Evolutionary conservation across 2,888 invertebrate genomes (phyloP).

Genomic region (Scaeva pyrastri): DNA sequence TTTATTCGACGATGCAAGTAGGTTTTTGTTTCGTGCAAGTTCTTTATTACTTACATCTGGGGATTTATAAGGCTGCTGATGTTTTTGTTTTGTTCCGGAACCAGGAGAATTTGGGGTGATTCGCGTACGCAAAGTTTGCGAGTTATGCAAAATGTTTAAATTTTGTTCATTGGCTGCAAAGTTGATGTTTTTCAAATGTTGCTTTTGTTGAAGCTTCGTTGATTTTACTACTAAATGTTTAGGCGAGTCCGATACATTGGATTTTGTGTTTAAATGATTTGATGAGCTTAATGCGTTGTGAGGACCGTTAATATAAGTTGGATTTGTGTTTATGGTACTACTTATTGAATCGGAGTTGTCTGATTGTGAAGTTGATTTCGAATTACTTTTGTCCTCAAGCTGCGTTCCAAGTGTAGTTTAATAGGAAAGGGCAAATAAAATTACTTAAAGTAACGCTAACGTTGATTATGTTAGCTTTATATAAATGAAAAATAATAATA

Average conservation of each 20-base stretch:
- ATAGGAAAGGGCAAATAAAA: conserved; percentile 55
- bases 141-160: background rate
- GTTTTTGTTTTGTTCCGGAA: conserved; percentile 53
- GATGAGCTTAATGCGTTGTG: conserved; percentile 45
- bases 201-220: conserved; percentile 52
- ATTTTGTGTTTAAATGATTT: conserved; percentile 40
- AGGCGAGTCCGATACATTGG: conserved; percentile 52
- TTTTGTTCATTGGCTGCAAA: conserved; percentile 53
- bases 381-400: conserved; percentile 67
- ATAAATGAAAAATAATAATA: background rate
- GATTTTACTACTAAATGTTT: conserved; percentile 8
- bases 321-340: conserved; percentile 48
- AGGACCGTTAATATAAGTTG: conserved; percentile 31
- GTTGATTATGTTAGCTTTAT: conserved; percentile 32
- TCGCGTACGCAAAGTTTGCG: conserved; percentile 7
- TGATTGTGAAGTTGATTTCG: conserved; percentile 63
- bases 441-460: conserved; percentile 45
- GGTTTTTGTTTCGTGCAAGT: conserved; percentile 42
- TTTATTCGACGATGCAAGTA: conserved; percentile 60
- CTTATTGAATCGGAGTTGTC: conserved; percentile 68
- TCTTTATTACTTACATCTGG: conserved; percentile 72
- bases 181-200: conserved; percentile 42
- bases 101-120: conserved; percentile 19
- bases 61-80: conserved; percentile 55
- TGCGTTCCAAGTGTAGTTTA: conserved; percentile 62